Evolutionary conservation across 2,797 vertebrate genomes (phyloP).

Genomic region (Chelonia mydas): DNA sequence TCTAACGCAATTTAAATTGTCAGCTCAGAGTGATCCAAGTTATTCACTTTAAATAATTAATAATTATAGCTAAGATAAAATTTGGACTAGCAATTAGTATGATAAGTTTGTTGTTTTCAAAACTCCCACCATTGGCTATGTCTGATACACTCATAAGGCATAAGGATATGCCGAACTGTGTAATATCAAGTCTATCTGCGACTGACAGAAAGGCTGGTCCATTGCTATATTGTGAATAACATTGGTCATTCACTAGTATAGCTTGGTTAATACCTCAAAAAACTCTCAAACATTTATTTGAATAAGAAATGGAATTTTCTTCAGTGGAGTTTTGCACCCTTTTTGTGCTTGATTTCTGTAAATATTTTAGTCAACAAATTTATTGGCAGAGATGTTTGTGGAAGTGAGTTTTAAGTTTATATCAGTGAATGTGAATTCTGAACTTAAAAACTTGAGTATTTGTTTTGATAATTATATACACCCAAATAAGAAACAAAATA

Average conservation of each 20-base stretch:
- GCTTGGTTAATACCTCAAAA: constrained; percentile 31
- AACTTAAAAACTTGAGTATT: neutral
- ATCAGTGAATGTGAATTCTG: neutral
- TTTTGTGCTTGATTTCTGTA: constrained; percentile 43
- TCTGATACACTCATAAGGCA: neutral
- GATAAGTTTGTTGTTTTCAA: neutral
- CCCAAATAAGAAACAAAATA: neutral
- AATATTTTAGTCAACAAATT: constrained; percentile 37
- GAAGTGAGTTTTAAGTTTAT: constrained; percentile 14
- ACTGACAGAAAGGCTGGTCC: constrained; percentile 13
- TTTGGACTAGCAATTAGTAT: constrained; percentile 55
- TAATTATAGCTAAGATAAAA: constrained; percentile 20
- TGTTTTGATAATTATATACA: neutral
- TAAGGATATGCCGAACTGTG: neutral
- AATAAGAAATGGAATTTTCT: constrained; percentile 6
- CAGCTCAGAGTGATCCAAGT: constrained; percentile 25
- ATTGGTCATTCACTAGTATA: constrained; percentile 38
- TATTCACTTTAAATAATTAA: constrained; percentile 59
- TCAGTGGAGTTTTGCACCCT: constrained; percentile 55
- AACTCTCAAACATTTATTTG: neutral
- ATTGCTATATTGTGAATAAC: neutral
- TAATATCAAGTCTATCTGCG: constrained; percentile 41
- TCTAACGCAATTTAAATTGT: constrained; percentile 24
- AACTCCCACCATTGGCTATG: constrained; percentile 5
- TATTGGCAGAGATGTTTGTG: neutral